Evolutionary conservation across 2,888 invertebrate species (phyloP).

Genomic region (Apamea epomidion): DNA sequence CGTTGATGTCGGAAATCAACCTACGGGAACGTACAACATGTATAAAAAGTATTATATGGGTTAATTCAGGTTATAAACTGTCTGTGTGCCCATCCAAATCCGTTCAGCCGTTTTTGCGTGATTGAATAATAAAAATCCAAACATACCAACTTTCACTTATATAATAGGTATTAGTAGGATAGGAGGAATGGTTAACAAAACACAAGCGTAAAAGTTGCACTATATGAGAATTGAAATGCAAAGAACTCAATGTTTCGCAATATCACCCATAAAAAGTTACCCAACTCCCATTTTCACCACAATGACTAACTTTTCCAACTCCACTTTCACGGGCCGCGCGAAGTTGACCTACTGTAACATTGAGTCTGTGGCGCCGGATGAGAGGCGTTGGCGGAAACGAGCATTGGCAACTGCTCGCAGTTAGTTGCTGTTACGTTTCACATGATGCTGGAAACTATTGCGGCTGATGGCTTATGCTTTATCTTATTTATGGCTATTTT

Average conservation of each 20-base stretch:
- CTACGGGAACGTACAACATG: background rate
- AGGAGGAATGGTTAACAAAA: too few species aligned
- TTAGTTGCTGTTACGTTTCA: conserved; percentile 47
- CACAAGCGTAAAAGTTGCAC: background rate
- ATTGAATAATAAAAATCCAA: background rate
- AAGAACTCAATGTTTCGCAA: background rate
- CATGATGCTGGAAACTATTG: conserved; percentile 30
- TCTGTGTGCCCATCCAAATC: background rate
- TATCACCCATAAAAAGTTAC: background rate
- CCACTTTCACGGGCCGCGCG: background rate
- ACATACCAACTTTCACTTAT: background rate
- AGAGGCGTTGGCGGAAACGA: conserved; percentile 65
- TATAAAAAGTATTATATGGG: background rate
- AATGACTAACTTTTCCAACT: conserved; percentile 23
- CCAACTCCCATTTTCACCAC: background rate
- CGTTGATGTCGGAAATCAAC: background rate
- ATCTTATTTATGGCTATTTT: conserved; percentile 6
- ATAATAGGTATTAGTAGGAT: background rate
- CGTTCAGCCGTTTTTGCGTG: background rate
- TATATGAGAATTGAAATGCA: background rate
- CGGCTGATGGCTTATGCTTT: conserved; percentile 4
- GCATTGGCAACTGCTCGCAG: conserved; percentile 61
- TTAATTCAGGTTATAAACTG: background rate
- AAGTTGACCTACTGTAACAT: conserved; percentile 42
- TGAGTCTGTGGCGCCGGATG: conserved; percentile 30